Conservation (phyloP, 2,113 vertebrate species). For the Tursiops truncatus region DNA sequence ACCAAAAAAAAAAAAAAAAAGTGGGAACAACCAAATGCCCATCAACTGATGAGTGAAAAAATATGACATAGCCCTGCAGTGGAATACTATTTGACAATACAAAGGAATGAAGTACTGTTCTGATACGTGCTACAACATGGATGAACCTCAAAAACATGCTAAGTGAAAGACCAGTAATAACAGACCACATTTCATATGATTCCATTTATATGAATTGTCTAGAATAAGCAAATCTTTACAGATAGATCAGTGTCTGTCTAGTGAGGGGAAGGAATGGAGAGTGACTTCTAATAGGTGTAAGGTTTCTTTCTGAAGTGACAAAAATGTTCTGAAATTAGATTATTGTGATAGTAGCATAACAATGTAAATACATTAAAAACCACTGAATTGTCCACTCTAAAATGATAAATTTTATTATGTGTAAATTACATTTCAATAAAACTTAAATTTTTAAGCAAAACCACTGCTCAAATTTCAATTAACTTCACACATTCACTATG, state of each 20-base stretch:
- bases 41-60: not conserved
- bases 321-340: slow-evolving; percentile 24
- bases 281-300: not conserved
- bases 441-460: not conserved
- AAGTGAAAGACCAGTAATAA: not conserved
- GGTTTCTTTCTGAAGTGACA: not conserved
- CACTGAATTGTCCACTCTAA: not conserved
- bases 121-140: not conserved
- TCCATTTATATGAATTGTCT: not conserved
- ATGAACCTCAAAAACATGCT: not conserved
- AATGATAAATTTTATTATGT: not conserved
- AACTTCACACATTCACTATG: not conserved
- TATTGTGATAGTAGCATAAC: not conserved
- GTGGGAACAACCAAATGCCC: not conserved
- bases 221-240: not conserved
- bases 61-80: not conserved
- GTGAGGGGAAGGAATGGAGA: not conserved
- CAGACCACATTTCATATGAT: not conserved
- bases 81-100: not conserved
- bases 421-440: slow-evolving; percentile 12
- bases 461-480: not conserved
- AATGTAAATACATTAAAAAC: not conserved
- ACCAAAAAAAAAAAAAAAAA: not conserved
- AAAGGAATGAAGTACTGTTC: not conserved
- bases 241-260: not conserved